A percentile compares a stretch with the other conserved stretches of the same genome.
Evolutionary conservation across 2,888 invertebrate genomes (phyloP).

Genomic region (Eristalis pertinax): DNA sequence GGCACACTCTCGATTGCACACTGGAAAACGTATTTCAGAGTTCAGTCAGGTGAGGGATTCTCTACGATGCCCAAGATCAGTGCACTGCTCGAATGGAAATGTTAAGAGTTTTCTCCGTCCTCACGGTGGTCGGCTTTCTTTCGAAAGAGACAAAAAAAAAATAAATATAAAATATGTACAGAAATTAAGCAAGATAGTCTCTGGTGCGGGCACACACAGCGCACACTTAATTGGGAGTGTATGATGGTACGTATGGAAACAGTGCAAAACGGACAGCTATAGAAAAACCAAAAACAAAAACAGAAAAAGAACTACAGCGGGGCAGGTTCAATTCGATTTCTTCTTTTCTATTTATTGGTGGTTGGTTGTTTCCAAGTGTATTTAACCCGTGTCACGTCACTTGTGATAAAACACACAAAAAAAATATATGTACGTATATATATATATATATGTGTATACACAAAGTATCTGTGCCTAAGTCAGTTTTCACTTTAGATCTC

Average conservation of each 20-base stretch:
- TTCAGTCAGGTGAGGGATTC: too few relatives aligned
- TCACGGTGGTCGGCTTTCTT: constrained; percentile 6
- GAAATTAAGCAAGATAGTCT: not conserved
- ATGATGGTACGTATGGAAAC: not conserved
- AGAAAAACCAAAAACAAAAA: not conserved
- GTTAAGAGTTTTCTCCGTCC: not conserved
- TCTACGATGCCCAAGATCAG: not conserved
- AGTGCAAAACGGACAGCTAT: not conserved
- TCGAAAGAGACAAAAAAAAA: not conserved
- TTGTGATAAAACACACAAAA: constrained; percentile 17
- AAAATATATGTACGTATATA: not conserved
- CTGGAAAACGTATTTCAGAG: not conserved
- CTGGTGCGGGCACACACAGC: not conserved
- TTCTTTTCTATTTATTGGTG: constrained; percentile 7
- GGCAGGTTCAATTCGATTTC: constrained; percentile 30
- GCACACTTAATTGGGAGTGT: constrained; percentile 6
- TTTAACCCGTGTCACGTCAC: constrained; percentile 60
- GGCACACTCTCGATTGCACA: not conserved
- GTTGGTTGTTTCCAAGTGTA: not conserved
- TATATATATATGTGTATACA: not conserved
- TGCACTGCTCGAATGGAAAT: not conserved
- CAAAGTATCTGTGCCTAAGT: not conserved
- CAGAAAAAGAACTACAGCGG: not conserved
- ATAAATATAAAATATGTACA: not conserved
- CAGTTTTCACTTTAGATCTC: constrained; percentile 4